A percentile compares a stretch with the other conserved stretches of the same genome.
Evolutionary conservation across 2,888 invertebrate genomes (phyloP).

Genomic region (Litoditis marina): DNA sequence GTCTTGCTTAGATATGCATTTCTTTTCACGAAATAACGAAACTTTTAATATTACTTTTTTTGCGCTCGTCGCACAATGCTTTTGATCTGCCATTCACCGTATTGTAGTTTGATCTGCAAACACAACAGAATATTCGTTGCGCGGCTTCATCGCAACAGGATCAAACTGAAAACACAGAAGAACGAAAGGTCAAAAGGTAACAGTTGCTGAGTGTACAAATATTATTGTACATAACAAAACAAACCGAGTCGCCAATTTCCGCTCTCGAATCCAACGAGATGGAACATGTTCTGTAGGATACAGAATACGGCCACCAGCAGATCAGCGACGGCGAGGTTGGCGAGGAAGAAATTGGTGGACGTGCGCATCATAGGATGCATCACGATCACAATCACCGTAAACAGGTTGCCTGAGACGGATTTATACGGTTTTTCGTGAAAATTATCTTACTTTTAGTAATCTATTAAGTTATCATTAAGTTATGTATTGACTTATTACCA

Average conservation of each 20-base stretch:
- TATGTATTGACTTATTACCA: neutral
- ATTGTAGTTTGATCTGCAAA: no score
- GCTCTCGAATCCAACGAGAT: conserved; percentile 70
- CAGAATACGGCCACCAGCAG: conserved; percentile 88
- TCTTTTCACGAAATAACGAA: no score
- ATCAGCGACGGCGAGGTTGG: conserved; percentile 84
- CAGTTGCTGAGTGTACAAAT: no score
- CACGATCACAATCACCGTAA: conserved; percentile 82
- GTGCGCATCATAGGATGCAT: conserved; percentile 78
- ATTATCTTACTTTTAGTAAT: neutral
- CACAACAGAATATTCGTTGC: no score
- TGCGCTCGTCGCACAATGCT: no score
- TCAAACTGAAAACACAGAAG: no score
- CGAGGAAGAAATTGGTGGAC: conserved; percentile 86
- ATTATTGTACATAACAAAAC: neutral
- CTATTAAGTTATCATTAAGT: no score
- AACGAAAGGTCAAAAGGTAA: no score
- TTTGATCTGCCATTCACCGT: conserved; percentile 14
- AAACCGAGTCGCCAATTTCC: conserved; percentile 54
- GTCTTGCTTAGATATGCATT: no score
- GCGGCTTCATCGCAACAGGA: no score
- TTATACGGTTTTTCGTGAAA: no score
- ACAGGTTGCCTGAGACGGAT: conserved; percentile 75
- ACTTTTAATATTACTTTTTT: no score
- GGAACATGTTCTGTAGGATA: conserved; percentile 82